Percentiles rank a stretch among this genome's conserved stretches.
These are phyloP conservation scores for Tichodroma muraria DNA, from an alignment of 2,113 vertebrate species.

Conservation along the genomic window DNA sequence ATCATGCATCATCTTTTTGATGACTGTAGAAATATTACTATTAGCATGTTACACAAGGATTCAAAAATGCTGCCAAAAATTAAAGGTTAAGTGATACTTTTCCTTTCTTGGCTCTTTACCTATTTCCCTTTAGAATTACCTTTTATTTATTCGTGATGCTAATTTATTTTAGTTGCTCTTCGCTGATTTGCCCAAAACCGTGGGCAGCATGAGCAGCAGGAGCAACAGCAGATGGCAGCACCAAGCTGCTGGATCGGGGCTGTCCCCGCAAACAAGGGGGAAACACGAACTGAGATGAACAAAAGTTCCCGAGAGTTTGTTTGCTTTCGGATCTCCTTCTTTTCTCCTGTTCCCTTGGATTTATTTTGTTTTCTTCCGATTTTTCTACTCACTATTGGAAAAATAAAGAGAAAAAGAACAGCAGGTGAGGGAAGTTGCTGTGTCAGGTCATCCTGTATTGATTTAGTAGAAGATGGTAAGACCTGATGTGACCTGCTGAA, in stretches of 20 bases:
- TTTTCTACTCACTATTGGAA: neutral
- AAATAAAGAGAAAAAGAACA: neutral
- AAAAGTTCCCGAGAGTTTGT: neutral
- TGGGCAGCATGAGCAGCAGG: neutral
- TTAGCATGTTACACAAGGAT: neutral
- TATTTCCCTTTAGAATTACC: neutral
- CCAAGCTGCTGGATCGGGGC: neutral
- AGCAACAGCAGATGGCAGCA: conserved; percentile 70
- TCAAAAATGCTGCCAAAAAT: neutral
- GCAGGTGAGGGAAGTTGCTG: neutral
- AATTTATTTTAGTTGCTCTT: neutral
- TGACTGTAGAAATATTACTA: neutral
- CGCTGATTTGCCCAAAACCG: neutral
- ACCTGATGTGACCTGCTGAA: conserved; percentile 18
- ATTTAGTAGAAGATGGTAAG: neutral
- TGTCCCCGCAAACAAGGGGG: too few relatives aligned
- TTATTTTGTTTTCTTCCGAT: neutral
- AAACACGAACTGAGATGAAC: neutral
- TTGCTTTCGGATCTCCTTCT: neutral
- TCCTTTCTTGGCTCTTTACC: neutral
- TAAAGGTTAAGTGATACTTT: neutral
- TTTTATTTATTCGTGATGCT: neutral
- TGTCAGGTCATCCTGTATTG: neutral
- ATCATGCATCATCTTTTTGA: neutral
- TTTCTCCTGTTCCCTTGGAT: neutral